Evolutionary conservation across 2,888 invertebrate genomes (phyloP).

Genomic region (Carpatolechia fugitivella): DNA sequence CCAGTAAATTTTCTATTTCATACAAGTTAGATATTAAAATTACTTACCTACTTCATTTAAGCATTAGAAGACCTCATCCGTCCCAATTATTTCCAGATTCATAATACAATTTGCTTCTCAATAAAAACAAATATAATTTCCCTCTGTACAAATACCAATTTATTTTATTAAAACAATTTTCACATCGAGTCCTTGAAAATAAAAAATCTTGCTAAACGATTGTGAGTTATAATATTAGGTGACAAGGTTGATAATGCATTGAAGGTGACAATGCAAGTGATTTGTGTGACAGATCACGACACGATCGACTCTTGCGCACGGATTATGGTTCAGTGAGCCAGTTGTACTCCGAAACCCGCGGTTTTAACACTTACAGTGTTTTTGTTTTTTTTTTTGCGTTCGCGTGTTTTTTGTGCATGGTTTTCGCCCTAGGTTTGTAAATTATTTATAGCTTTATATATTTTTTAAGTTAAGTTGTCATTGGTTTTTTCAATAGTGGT

Average conservation of each 20-base stretch:
- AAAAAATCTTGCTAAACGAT: background rate
- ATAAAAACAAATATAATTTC: too few relatives aligned
- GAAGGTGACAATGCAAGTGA: background rate
- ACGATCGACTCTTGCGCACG: constrained; percentile 16
- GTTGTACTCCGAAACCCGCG: constrained; percentile 3
- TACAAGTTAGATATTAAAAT: too few relatives aligned
- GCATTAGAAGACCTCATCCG: too few relatives aligned
- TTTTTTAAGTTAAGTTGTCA: background rate
- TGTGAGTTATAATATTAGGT: background rate
- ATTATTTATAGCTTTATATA: background rate
- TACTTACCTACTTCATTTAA: too few relatives aligned
- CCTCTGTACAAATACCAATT: background rate
- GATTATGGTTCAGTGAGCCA: constrained; percentile 12
- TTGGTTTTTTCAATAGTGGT: too few relatives aligned
- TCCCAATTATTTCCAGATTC: too few relatives aligned
- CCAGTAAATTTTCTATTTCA: too few relatives aligned
- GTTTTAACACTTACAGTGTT: background rate
- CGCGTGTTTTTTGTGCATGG: background rate
- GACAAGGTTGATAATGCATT: background rate
- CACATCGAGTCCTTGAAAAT: constrained; percentile 3
- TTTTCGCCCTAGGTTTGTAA: background rate
- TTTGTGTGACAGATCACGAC: constrained; percentile 10
- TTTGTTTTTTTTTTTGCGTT: background rate
- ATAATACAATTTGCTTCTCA: too few relatives aligned
- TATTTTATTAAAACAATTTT: background rate